phyloP scores from a whole-genome alignment of 2,113 vertebrate genomes.

The Eubucco bourcierii region DNA sequence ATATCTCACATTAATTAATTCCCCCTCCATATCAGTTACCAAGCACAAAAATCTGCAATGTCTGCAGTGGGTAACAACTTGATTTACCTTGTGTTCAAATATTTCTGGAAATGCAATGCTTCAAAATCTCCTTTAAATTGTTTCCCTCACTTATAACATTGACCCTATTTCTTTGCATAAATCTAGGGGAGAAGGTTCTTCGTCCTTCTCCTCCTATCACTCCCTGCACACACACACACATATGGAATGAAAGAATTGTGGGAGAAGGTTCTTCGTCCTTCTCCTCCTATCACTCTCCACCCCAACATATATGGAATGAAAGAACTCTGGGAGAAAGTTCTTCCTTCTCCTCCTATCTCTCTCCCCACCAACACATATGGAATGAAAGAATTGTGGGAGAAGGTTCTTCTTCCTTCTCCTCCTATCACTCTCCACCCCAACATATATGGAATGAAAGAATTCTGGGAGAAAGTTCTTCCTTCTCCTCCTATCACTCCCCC shows the following conservation, averaged over 20 bases:
- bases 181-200: background rate
- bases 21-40: background rate
- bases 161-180: background rate
- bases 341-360: background rate
- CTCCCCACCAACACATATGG: accelerated
- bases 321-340: background rate
- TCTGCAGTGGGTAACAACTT: background rate
- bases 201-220: background rate
- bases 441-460: too few relatives aligned
- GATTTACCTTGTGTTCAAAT: background rate
- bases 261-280: background rate
- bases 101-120: background rate
- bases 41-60: background rate
- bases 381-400: background rate
- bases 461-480: background rate
- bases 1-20: too few relatives aligned
- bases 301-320: too few relatives aligned
- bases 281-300: accelerated
- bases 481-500: background rate
- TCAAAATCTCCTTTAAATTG: background rate
- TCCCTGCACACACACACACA: accelerated
- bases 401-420: background rate
- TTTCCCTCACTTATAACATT: background rate
- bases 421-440: background rate
- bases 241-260: too few relatives aligned